Percentiles rank a stretch among this genome's conserved stretches.
Evolutionary conservation across 1,140 invertebrate genomes (phyloP).

Genomic region (Popillia japonica): DNA sequence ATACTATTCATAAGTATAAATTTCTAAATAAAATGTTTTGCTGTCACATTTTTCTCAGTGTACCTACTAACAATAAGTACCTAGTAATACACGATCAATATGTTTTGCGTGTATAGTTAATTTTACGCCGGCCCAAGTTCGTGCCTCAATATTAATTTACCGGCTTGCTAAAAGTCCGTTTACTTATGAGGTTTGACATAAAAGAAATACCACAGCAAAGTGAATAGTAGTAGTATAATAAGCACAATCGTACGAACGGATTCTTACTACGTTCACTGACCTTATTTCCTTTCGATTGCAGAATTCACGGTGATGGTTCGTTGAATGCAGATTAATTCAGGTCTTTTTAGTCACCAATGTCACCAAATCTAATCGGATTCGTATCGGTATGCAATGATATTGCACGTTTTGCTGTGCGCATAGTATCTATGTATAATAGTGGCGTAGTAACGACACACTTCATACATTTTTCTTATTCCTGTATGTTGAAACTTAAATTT

Average conservation of each 20-base stretch:
- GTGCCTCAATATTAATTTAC: background rate
- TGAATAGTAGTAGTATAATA: background rate
- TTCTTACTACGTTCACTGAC: slow-evolving; percentile 1
- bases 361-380: background rate
- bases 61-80: too few species aligned
- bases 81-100: background rate
- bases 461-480: background rate
- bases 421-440: background rate
- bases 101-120: background rate
- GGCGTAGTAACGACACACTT: background rate
- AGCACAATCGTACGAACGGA: background rate
- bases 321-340: background rate
- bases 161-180: background rate
- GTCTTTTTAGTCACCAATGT: background rate
- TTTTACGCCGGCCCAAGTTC: background rate
- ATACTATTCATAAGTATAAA: too few species aligned
- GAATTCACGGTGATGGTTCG: background rate
- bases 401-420: too few species aligned
- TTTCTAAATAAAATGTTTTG: too few species aligned
- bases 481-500: background rate
- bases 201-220: background rate
- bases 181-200: too few species aligned
- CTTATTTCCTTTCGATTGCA: background rate
- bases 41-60: too few species aligned
- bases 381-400: background rate